Base-by-base conservation (phyloP, 2,113 vertebrate genomes). In the Ptilonorhynchus violaceus region DNA sequence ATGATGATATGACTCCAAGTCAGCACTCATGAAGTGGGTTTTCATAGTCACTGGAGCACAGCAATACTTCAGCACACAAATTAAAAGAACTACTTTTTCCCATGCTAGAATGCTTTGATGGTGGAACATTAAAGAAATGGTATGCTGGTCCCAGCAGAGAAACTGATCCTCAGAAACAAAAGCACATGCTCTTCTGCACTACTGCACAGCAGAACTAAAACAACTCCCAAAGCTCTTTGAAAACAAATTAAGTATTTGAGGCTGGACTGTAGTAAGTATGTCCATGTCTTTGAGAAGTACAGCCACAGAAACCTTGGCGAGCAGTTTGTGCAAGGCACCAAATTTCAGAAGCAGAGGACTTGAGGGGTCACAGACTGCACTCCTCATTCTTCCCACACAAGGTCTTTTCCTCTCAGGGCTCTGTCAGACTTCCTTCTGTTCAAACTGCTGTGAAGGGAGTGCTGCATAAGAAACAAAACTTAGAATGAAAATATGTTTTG, bases 241-340 rank as follows among this genome's bases (percentile, higher is more conserved):
- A 95, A 95, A 91, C 18, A 60, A 39, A 64, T 75, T 73, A 86
- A 23, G 22, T 76, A 94, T 93, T 96, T 64, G 50, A 87, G 58
- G 55, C 49, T 84, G 93, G 70, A 75, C 56, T 81, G 25, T n/a
- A 83, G 66, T 69, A 89, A 84, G 35, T 56, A 9, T 88, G 76
- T 53, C 64, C 25, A 73, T 16, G 42, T 93, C 53, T 77, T 50
- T 74, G 42, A 85, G 77, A 73, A 91, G n/a, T 20, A 28, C 56
- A 95, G 74, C 73, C 60, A 95, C 78, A 83, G 59, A 89, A 59
- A 88, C 8, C 10, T 41, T 89, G 35, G 85, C 73, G 74, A 69
- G n/a, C 52, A 27, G 62, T 77, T 92, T 53, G 31, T 92, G 66
- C 72, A 95, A 83, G 24, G 23, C 18, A 52, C n/a, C 8, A 7